A percentile compares a stretch with the other conserved stretches of the same genome.
phyloP scores from a whole-genome alignment of 2,113 vertebrate species.

The Eptatretus burgeri region DNA sequence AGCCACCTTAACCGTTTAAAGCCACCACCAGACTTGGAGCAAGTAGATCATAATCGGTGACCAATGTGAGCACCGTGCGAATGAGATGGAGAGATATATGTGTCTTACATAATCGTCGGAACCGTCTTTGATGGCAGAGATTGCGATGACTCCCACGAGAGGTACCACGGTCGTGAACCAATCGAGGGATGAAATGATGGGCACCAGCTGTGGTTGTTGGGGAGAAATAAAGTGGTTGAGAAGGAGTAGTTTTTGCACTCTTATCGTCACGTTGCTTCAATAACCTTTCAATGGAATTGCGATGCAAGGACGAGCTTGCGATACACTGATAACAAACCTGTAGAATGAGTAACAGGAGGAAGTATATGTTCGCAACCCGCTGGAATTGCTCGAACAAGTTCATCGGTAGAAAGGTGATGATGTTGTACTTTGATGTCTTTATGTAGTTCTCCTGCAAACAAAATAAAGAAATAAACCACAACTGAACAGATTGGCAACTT shows the following conservation, averaged over 20 bases:
- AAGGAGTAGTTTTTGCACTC: too few species aligned
- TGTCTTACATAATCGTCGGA: constrained; percentile 55
- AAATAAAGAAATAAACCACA: too few species aligned
- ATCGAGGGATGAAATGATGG: constrained; percentile 43
- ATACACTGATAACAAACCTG: constrained; percentile 21
- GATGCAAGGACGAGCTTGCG: too few species aligned
- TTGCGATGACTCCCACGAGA: constrained; percentile 49
- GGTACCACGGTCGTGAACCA: constrained; percentile 86
- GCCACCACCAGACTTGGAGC: too few species aligned
- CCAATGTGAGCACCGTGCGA: too few species aligned
- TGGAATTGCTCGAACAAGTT: constrained; percentile 82
- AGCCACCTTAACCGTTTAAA: too few species aligned
- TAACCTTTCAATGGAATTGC: too few species aligned
- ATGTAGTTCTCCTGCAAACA: constrained; percentile 41
- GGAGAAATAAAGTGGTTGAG: too few species aligned
- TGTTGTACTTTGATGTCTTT: constrained; percentile 80
- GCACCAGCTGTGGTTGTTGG: constrained; percentile 28
- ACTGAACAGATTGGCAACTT: too few species aligned
- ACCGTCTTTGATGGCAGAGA: constrained; percentile 75
- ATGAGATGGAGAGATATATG: too few species aligned
- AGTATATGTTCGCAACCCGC: constrained; percentile 65
- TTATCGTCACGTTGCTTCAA: too few species aligned
- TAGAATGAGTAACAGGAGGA: constrained; percentile 52
- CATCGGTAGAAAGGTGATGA: constrained; percentile 50
- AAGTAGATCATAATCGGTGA: too few species aligned